Evolutionary conservation across 2,888 invertebrate species (phyloP), one percentile per base, ranked within the genome.

Genomic region (Tetragonula carbonaria): DNA sequence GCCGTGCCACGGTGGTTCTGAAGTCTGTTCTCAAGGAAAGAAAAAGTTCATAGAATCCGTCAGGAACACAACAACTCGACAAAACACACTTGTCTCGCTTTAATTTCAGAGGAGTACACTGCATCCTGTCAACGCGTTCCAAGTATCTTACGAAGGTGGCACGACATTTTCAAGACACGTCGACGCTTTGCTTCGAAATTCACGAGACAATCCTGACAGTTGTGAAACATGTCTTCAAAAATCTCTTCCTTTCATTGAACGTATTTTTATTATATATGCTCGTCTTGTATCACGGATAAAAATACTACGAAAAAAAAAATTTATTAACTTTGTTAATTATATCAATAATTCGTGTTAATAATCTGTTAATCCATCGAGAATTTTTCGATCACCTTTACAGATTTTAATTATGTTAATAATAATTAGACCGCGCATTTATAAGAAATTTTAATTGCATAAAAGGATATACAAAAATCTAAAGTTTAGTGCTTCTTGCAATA

Each of bases 51-150:
- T 18, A 13, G 72, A 45, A 51, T 57, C 50, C n/a, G 59, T 65
- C 67, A 28, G 63, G 68, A 67, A 65, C 62, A 73, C n/a, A 63
- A 65, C 53, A 75, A 82, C 76, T 63, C 83, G 62, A 57, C 66
- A 23, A 67, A 82, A 82, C 51, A 75, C 62, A 51, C 82, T 72
- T 55, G 59, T 62, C 62, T 63, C 50, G 67, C 11, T 28, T 51
- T 76, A 82, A 83, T 83, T 72, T 63, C 63, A 51, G 68, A 73
- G 72, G 63, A 72, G 62, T 53, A 66, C 33, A 50, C 33, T 50
- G 38, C 28, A 8, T 33, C 67, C 33, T 62, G 23, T 45, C 71
- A 55, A 72, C 82, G 50, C 38, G 28, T 63, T 45, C 16, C 53
- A 59, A 82, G 71, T 63, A 53, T 75, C 67, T 63, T 23, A 51